Base-by-base conservation (phyloP, 2,888 invertebrate genomes). In the Octonoba sinensis region DNA sequence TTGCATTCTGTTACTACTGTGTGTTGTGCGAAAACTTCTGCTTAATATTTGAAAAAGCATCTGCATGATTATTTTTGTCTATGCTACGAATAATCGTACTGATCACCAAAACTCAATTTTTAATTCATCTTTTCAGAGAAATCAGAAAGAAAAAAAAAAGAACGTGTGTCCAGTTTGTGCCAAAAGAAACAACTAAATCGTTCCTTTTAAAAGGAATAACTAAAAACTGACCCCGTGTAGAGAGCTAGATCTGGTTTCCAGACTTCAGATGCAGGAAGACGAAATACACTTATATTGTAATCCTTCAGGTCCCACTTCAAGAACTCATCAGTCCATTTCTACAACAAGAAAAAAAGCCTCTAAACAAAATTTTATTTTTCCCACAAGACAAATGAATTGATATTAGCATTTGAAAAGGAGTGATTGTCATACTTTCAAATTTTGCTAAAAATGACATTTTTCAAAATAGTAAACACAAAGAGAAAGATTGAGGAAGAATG, bases 241-340 rank as follows among this genome's bases (percentile, higher is more conserved):
- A 81, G 11, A 27, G 74, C n/a, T 3, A 81, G 3, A 22, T 81
- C 79, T 1, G 79, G 79, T 13, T 18, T 81, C 79, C 79, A 81
- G 4, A 81, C 51, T 62, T 74, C 66, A n/a, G 47, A 18, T 6
- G 69, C 62, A 8, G 67, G n/a, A n/a, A 81, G 13, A 12, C 36
- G 51, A 15, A 81, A 11, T 18, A 60, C n/a, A 0, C 15, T 18
- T 0, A 81, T 46, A 0, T 66, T 60, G 20, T 81, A 81, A 18
- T 67, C 62, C 1, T 13, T 1, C 12, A 73, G 67, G 20, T 81
- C 20, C 79, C 79, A 81, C 6, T 49, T 73, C 8, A 81, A 22
- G 46, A 54, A 67, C 1, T 60, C 54, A 49, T 81, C 79, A 13
- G 36, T 24, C 79, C 79, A 81, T n/a, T 8, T 69, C 79, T 81